Evolutionary conservation across 2,797 vertebrate genomes (phyloP), one percentile per base, ranked within the genome.

Genomic region (Pangasius djambal): DNA sequence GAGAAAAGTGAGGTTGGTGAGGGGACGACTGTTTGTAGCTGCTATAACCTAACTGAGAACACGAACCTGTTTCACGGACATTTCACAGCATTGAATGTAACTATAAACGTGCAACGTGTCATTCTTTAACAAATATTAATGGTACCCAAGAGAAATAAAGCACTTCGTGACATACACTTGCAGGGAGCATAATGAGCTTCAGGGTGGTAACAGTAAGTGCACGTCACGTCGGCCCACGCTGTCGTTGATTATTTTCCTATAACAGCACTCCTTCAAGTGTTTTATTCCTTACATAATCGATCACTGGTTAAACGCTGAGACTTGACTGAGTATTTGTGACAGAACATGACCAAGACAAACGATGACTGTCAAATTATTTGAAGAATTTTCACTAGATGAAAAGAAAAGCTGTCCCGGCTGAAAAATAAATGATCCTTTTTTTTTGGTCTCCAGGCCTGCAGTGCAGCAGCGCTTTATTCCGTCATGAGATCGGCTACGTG

Each of bases 401-500:
- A 48, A 75, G 10, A 34, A 8, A 6, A 25, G 10, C 28, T 2
- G 18, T 40, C 8, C 2, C 25, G 15, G 3, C 12, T 48, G 37
- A 22, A 72, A 74, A 74, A 13, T 75, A 44, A 75, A 3, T 4
- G 31, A 18, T 70, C 0, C 1, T 69, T 16, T 3, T 6, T n/a
- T 8, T 10, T 48, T 67, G 25, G 13, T 13, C 34, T 59, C 6
- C 94, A 99, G 98, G 98, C 22, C 94, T 99, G 88, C 90, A 85
- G 83, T 96, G 96, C 0, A 94, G 97, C 89, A 96, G 98, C 0
- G 97, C 97, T 20, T 96, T 99, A 57, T 98, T 99, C 93, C 97
- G 98, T 63, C 98, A 99, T 0, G 98, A 99, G 94, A 95, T 99
- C 0, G 98, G 97, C 1, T 99, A 97, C 0, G 98, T 99, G 31